Base-by-base conservation (phyloP, 1,140 invertebrate species). In the Ips nitidus region DNA sequence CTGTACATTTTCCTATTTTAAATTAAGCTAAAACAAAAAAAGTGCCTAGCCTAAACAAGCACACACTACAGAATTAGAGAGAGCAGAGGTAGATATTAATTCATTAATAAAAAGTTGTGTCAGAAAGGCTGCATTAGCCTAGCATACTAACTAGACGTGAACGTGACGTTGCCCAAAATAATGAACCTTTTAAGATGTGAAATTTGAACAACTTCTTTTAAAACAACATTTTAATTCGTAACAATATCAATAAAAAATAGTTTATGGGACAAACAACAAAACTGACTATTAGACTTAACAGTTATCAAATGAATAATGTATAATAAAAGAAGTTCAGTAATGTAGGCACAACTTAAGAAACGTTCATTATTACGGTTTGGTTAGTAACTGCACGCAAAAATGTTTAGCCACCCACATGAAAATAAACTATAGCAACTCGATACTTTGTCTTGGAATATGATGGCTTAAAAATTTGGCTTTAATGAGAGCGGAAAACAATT, bases 11-110 rank as follows among this genome's bases (percentile, higher is more conserved):
- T 22, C 22, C 22, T 22, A 22, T 22, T 22, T 22, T 22, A 22
- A 22, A 22, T 22, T 22, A 22, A 22, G 22, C 22, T 22, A 22
- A 22, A 22, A 22, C 22, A 22, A 22, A 22, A 22, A 22, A 22
- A 50, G 22, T 3, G 45, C 22, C 45, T 50, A 50, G 45, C 45
- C 45, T 50, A 66, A 58, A 50, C 38, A 66, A 66, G 56, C 65
- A 57, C n/a, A 59, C 40, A 41, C 42, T 66, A 66, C 36, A 66
- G 65, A 66, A 64, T 70, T 70, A 70, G 68, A 70, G 22, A 22
- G 68, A 70, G 68, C 68, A 70, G 50, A 70, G 68, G 68, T 70
- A 70, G 68, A 70, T 22, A 22, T 68, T 68, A 68, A 61, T 67
- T 59, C 41, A 64, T 53, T 65, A 65, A 41, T 52, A 36, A 58